Percentiles rank a stretch among this genome's conserved stretches.
Conservation (phyloP, 2,797 vertebrate species). For the Taenioides sp. region DNA sequence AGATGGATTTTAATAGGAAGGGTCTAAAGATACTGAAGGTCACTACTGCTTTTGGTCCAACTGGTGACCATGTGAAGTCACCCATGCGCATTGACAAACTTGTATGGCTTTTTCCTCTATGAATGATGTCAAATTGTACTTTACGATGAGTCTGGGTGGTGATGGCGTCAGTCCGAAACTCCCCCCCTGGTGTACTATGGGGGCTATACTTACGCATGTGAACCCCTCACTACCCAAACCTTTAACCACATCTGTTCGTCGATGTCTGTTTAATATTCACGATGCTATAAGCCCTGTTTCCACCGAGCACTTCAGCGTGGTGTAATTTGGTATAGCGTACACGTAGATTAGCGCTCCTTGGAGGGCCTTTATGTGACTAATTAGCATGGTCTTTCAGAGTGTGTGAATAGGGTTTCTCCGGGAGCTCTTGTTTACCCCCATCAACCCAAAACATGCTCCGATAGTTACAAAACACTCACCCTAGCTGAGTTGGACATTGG, state of each 20-base stretch:
- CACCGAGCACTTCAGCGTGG: no score
- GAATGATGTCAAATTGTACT: constrained; percentile 83
- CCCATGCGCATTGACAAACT: constrained; percentile 31
- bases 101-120: constrained; percentile 59
- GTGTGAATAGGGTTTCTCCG: neutral
- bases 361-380: neutral
- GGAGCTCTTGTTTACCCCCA: neutral
- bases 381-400: neutral
- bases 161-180: constrained; percentile 46
- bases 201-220: constrained; percentile 68
- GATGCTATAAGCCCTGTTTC: constrained; percentile 39
- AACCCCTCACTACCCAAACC: constrained; percentile 59
- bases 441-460: neutral
- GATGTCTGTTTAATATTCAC: constrained; percentile 58
- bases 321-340: neutral
- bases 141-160: constrained; percentile 56
- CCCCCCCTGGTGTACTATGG: constrained; percentile 57
- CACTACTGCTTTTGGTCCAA: constrained; percentile 60
- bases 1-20: constrained; percentile 64
- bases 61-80: constrained; percentile 62
- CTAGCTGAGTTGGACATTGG: neutral
- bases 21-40: constrained; percentile 51
- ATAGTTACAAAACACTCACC: neutral
- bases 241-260: constrained; percentile 46
- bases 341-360: neutral